phyloP scores from a whole-genome alignment of 2,888 invertebrate genomes.

The Lumbricus terrestris region DNA sequence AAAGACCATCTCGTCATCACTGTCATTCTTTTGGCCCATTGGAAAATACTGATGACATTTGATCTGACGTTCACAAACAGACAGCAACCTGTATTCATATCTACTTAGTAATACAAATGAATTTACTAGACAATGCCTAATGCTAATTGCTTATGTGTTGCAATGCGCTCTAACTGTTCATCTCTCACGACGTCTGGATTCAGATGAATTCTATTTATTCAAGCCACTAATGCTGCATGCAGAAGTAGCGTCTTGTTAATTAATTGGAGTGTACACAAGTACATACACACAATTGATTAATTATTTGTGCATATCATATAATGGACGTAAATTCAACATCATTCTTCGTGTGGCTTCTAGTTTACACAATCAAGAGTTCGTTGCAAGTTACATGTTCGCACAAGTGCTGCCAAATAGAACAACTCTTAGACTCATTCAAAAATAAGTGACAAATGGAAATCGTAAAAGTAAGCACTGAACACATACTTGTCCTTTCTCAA shows the following conservation, averaged over 20 bases:
- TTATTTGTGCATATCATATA: background rate
- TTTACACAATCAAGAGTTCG: background rate
- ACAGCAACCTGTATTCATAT: background rate
- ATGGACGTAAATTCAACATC: background rate
- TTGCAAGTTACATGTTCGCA: background rate
- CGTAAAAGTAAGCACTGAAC: background rate
- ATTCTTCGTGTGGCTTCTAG: background rate
- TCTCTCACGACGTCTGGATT: too few relatives aligned
- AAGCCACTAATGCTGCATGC: too few relatives aligned
- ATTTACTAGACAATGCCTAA: too few relatives aligned
- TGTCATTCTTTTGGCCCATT: slow-evolving; percentile 59
- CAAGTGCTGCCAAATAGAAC: background rate
- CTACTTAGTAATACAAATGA: background rate
- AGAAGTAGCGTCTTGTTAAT: too few relatives aligned
- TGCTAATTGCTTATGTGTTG: too few relatives aligned
- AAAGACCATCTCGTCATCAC: slow-evolving; percentile 66
- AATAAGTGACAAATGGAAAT: background rate
- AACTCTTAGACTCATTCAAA: background rate
- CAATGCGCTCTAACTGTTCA: too few relatives aligned
- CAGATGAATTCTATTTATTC: too few relatives aligned
- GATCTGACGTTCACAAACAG: slow-evolving; percentile 58
- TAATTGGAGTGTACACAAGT: too few relatives aligned
- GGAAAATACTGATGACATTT: slow-evolving; percentile 98
- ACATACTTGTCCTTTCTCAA: slow-evolving; percentile 81
- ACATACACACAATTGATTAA: background rate